phyloP scores from a whole-genome alignment of 2,888 invertebrate species.

The Eupsilia transversa region DNA sequence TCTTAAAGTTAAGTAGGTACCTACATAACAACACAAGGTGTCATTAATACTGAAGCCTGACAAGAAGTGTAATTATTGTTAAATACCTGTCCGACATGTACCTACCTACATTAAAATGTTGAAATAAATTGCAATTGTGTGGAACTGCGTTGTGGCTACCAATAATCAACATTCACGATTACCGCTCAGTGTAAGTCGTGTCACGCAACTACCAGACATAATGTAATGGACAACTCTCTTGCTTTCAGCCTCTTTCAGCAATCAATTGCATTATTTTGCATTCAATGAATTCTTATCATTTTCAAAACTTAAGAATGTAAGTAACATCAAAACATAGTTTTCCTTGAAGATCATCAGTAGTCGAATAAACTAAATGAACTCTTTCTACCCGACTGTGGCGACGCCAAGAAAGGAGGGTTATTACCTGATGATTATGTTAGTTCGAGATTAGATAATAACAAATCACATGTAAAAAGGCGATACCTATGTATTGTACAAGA shows the following conservation, averaged over 20 bases:
- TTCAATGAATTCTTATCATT: slow-evolving; percentile 22
- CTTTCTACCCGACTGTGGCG: no score
- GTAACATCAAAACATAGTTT: slow-evolving; percentile 1
- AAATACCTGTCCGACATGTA: slow-evolving; percentile 24
- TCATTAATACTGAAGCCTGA: slow-evolving; percentile 28
- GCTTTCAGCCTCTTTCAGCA: slow-evolving; percentile 33
- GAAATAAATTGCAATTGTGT: slow-evolving; percentile 50
- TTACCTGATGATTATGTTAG: slow-evolving; percentile 5
- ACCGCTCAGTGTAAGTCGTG: slow-evolving; percentile 8
- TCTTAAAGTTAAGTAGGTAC: slow-evolving; percentile 36
- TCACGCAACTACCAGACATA: slow-evolving; percentile 22
- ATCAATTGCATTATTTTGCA: slow-evolving; percentile 21
- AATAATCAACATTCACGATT: slow-evolving; percentile 35
- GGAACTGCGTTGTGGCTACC: slow-evolving; percentile 20
- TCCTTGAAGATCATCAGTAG: neutral
- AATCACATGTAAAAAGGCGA: slow-evolving; percentile 12
- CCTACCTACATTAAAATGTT: slow-evolving; percentile 27
- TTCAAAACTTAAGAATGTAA: neutral
- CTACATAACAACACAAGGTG: slow-evolving; percentile 23
- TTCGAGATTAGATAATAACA: slow-evolving; percentile 32
- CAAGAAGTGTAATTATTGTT: slow-evolving; percentile 52
- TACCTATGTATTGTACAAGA: slow-evolving; percentile 24
- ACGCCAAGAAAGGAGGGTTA: no score
- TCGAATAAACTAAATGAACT: neutral
- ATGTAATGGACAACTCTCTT: slow-evolving; percentile 37